Evolutionary conservation across 2,888 invertebrate genomes (phyloP).

Genomic region (Tenthredo distinguenda): DNA sequence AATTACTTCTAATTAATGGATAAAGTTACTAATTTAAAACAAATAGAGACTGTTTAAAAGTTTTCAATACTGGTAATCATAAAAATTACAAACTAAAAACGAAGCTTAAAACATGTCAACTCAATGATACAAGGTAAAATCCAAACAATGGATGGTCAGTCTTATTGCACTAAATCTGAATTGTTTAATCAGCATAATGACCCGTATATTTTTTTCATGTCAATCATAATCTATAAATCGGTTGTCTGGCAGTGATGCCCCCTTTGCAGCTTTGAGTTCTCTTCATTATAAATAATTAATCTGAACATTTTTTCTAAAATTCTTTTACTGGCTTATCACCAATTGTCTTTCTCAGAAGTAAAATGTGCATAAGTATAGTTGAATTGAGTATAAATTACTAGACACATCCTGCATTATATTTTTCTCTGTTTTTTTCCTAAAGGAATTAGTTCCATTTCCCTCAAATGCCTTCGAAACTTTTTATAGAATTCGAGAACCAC

Average conservation of each 20-base stretch:
- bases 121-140: not conserved
- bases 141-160: not conserved
- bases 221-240: not conserved
- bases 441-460: slow-evolving; percentile 84
- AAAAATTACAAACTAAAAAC: not conserved
- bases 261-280: not conserved
- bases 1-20: not conserved
- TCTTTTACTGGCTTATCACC: not conserved
- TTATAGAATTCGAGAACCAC: slow-evolving; percentile 92
- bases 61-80: not conserved
- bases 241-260: not conserved
- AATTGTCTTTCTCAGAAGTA: not conserved
- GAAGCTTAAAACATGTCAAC: not conserved
- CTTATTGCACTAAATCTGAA: slow-evolving; percentile 40
- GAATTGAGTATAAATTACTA: not conserved
- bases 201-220: not conserved
- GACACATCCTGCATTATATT: not conserved
- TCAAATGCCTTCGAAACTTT: slow-evolving; percentile 83
- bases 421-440: slow-evolving; percentile 77
- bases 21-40: not conserved
- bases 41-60: not conserved
- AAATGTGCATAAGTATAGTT: not conserved
- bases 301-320: not conserved
- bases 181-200: not conserved
- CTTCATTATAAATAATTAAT: not conserved